These are phyloP conservation scores for Amphiura filiformis DNA, from an alignment of 35 echinoderm and acorn worm genomes.

Conservation along the genomic window DNA sequence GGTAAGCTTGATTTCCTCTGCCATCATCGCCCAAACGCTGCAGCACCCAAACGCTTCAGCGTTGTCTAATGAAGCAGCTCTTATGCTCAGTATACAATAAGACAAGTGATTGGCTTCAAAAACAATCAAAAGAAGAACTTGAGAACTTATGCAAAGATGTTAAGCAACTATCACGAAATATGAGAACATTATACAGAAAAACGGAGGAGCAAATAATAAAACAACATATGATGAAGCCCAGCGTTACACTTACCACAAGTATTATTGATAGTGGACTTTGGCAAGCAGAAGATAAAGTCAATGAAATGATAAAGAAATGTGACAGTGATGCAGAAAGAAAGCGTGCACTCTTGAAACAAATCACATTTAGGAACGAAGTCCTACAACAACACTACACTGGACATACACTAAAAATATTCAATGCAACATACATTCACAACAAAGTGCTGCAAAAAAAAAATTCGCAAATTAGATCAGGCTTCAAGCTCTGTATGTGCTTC, in stretches of 20 bases:
- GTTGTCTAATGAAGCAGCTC: not conserved
- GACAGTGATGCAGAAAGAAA: conserved; percentile 12
- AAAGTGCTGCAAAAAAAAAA: no score
- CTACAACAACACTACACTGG: conserved; percentile 9
- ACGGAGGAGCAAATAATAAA: conserved; percentile 1
- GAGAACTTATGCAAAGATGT: not conserved
- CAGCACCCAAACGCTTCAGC: no score
- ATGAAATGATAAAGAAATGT: not conserved
- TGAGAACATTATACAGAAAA: not conserved
- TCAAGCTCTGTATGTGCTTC: no score
- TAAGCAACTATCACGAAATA: not conserved
- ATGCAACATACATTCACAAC: no score
- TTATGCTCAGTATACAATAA: not conserved
- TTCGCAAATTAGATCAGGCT: no score
- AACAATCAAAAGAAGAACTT: not conserved
- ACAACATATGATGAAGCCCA: not conserved
- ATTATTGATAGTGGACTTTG: conserved; percentile 27
- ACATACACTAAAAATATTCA: no score
- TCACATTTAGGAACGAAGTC: conserved; percentile 15
- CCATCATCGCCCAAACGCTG: conserved; percentile 7
- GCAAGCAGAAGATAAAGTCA: conserved; percentile 31
- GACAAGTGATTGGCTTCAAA: not conserved
- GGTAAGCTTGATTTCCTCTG: conserved; percentile 6
- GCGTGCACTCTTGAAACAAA: not conserved
- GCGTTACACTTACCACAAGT: not conserved